Evolutionary conservation across 2,888 invertebrate genomes (phyloP).

Genomic region (Chironomus tentans): DNA sequence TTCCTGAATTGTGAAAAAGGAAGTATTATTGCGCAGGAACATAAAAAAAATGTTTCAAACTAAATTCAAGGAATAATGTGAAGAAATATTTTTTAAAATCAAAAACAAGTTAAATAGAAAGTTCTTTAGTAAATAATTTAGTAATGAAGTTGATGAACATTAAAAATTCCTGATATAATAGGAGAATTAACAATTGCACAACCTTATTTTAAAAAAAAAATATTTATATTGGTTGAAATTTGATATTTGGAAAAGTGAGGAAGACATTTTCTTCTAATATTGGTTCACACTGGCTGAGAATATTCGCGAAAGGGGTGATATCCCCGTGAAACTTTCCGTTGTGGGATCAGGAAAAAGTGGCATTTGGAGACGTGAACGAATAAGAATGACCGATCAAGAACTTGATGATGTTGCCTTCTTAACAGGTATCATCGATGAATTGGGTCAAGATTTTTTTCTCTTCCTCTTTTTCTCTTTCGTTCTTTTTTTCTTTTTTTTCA

Average conservation of each 20-base stretch:
- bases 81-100: neutral
- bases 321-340: slow-evolving; percentile 19
- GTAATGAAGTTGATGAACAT: neutral
- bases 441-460: no score
- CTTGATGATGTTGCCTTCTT: slow-evolving; percentile 87
- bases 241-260: neutral
- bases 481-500: neutral
- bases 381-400: slow-evolving; percentile 81
- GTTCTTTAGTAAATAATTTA: neutral
- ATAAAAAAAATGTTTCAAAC: neutral
- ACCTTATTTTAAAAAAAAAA: no score
- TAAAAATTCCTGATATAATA: no score
- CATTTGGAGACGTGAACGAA: slow-evolving; percentile 46
- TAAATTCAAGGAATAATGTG: no score
- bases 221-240: neutral
- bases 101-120: neutral
- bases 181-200: no score
- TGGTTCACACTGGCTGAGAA: slow-evolving; percentile 18
- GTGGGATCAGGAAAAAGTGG: slow-evolving; percentile 20
- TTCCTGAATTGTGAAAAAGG: neutral
- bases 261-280: neutral
- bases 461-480: no score
- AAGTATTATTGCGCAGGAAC: slow-evolving; percentile 2
- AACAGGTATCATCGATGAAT: slow-evolving; percentile 53
- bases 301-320: slow-evolving; percentile 10